Percentiles rank a stretch among this genome's conserved stretches.
Evolutionary conservation across 2,888 invertebrate genomes (phyloP).

Genomic region (Andrena camellia): DNA sequence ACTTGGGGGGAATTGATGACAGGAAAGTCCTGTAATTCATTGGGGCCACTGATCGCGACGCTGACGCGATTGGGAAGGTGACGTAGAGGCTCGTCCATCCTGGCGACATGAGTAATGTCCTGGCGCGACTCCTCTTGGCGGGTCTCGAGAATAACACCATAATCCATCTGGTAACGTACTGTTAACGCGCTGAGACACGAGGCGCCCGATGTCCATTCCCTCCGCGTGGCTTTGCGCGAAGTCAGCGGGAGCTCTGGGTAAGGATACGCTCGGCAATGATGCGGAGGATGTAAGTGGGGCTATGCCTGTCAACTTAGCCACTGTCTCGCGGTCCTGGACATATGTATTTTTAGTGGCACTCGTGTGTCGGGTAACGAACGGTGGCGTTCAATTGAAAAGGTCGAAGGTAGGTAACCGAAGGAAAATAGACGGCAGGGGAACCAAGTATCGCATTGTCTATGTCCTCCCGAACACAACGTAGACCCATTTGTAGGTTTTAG

Average conservation of each 20-base stretch:
- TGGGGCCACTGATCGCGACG: not conserved
- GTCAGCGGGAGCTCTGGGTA: constrained; percentile 1
- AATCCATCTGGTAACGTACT: constrained; percentile 37
- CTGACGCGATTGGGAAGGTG: not conserved
- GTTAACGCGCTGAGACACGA: constrained; percentile 33
- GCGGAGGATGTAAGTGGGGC: constrained; percentile 2
- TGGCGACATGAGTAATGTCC: constrained; percentile 52
- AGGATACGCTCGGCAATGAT: not conserved
- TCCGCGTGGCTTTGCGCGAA: not conserved
- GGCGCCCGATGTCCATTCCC: not conserved
- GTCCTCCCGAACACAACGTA: no score
- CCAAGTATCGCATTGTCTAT: no score
- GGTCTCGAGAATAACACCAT: constrained; percentile 38
- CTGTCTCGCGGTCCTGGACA: not conserved
- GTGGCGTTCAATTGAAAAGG: not conserved
- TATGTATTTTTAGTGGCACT: not conserved
- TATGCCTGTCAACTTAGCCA: not conserved
- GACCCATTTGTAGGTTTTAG: not conserved
- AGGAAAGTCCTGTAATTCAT: constrained; percentile 28
- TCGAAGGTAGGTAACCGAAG: no score
- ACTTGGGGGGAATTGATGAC: constrained; percentile 24
- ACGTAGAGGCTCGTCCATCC: constrained; percentile 19
- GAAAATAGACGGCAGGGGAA: no score
- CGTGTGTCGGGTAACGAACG: not conserved
- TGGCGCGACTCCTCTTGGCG: constrained; percentile 18